phyloP scores from a whole-genome alignment of 1,140 invertebrate species.

The Marisa cornuarietis region DNA sequence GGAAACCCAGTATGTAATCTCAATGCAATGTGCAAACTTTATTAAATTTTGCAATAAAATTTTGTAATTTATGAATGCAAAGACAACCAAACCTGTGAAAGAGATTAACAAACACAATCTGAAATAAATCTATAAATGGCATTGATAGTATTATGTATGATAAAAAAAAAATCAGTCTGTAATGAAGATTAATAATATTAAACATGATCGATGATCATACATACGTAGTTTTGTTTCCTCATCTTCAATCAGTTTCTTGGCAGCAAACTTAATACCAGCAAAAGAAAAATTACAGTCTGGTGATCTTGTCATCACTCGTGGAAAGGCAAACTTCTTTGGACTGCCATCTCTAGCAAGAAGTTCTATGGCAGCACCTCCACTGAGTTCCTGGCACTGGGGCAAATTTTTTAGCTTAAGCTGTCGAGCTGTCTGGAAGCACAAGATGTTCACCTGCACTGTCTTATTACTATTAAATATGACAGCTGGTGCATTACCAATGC shows the following conservation, averaged over 20 bases:
- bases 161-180: not conserved
- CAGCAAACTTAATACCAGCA: constrained; percentile 75
- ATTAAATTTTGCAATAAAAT: too few species aligned
- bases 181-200: constrained; percentile 15
- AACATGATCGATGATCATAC: not conserved
- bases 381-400: constrained; percentile 76
- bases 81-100: too few species aligned
- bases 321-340: constrained; percentile 75
- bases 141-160: too few species aligned
- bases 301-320: constrained; percentile 69
- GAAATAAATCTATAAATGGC: too few species aligned
- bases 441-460: not conserved
- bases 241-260: constrained; percentile 68
- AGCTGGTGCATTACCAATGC: too few species aligned
- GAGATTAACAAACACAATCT: too few species aligned
- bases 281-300: constrained; percentile 87
- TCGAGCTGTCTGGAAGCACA: constrained; percentile 75
- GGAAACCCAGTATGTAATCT: too few species aligned
- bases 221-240: constrained; percentile 74
- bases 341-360: constrained; percentile 78
- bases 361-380: constrained; percentile 89
- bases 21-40: too few species aligned
- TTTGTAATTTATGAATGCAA: too few species aligned
- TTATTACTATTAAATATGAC: too few species aligned
- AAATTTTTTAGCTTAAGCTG: constrained; percentile 85